Percentiles rank a stretch among this genome's conserved stretches.
Evolutionary conservation across 2,113 vertebrate genomes (phyloP).

Genomic region (Gymnocephalus cernua): DNA sequence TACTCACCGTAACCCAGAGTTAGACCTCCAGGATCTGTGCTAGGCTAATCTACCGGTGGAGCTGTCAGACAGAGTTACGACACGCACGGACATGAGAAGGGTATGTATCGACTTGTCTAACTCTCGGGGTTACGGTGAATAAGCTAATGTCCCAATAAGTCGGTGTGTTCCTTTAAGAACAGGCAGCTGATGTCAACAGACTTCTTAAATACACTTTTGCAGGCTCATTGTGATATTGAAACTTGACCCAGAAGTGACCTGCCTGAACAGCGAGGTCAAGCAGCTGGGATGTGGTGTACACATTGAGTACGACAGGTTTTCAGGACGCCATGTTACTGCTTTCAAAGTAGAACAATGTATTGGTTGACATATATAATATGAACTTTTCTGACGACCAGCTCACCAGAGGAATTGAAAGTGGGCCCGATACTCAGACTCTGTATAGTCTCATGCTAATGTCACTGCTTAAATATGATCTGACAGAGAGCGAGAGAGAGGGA

Average conservation of each 20-base stretch:
- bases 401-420: slow-evolving; percentile 18
- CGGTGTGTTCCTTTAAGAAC: too few species aligned
- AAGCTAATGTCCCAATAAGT: too few species aligned
- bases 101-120: too few species aligned
- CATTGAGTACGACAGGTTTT: neutral
- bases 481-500: slow-evolving; percentile 6
- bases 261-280: slow-evolving; percentile 1
- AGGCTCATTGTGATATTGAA: neutral
- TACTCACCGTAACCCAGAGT: too few species aligned
- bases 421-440: slow-evolving; percentile 23
- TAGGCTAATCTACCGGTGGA: too few species aligned
- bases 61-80: too few species aligned
- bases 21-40: too few species aligned
- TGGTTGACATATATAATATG: slow-evolving; percentile 38
- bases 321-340: slow-evolving; percentile 8
- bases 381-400: slow-evolving; percentile 22
- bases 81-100: too few species aligned
- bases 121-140: too few species aligned
- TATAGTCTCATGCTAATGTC: slow-evolving; percentile 26
- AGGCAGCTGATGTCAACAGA: neutral
- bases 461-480: slow-evolving; percentile 54
- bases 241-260: neutral
- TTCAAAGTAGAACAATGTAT: slow-evolving; percentile 38
- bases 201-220: neutral
- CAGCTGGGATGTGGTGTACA: neutral